Evolutionary conservation across 2,888 invertebrate genomes (phyloP), one percentile per base, ranked within the genome.

Genomic region (Monochamus alternatus): DNA sequence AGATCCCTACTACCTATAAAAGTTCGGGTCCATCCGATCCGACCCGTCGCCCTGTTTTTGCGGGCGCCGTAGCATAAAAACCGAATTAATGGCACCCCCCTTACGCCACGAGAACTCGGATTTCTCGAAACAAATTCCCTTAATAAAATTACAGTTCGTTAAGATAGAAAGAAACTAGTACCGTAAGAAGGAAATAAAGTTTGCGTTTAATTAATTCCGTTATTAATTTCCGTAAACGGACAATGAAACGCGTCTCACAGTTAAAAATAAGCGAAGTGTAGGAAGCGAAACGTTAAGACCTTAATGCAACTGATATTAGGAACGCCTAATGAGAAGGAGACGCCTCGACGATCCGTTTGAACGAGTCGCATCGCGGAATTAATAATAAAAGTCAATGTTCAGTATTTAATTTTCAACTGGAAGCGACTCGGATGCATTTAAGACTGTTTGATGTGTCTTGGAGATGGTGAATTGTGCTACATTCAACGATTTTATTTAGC

Each of bases 61-160:
- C 65, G 73, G 63, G 65, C 73, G 74, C 74, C 67, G 59, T 66
- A 71, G 75, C 75, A 71, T 73, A 75, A 78, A 77, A 78, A 78
- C 75, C 75, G 74, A 80, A 80, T 82, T 81, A 80, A 81, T 82
- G 76, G 78, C 78, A 4, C 3, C 76, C 68, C 62, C 74, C 72
- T 79, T 77, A 73, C 75, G 2, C 38, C 38, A 79, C 77, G 75
- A 68, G 22, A 44, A 31, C 47, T 59, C 60, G 32, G 22, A 75
- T 68, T 74, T 74, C 78, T 77, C 72, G 77, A 80, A 78, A 81
- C 81, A 79, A 80, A 81, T 80, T 80, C 76, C 75, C 52, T 72
- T 78, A 81, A 82, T 82, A 79, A 80, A 82, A 82, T 82, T 81
- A 76, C 77, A 78, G 75, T 78, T 75, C 74, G 77, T 73, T 77